A percentile compares a stretch with the other conserved stretches of the same genome.
Conservation (phyloP, 2,113 vertebrate genomes). For the Hippotragus niger region DNA sequence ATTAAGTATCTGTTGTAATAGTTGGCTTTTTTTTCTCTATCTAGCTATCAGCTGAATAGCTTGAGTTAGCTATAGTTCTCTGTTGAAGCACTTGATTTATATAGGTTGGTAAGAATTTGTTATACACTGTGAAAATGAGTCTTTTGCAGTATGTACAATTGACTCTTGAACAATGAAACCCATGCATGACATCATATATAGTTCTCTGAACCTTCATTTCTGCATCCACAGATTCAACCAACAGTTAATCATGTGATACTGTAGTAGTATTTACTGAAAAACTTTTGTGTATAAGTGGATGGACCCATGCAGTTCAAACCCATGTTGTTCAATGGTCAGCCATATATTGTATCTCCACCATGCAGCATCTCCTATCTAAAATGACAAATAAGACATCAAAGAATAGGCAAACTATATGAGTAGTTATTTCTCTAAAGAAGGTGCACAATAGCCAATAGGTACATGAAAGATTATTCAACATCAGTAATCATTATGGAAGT, state of each 20-base stretch:
- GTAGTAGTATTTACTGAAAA: background rate
- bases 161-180: background rate
- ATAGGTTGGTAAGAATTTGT: background rate
- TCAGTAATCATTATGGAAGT: background rate
- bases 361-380: background rate
- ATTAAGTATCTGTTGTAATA: background rate
- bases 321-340: background rate
- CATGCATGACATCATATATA: background rate
- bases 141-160: background rate
- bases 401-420: background rate
- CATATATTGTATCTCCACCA: background rate
- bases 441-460: background rate
- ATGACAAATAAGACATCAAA: background rate
- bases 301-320: background rate
- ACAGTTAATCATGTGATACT: background rate
- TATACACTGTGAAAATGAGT: background rate
- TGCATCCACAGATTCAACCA: background rate
- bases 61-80: background rate
- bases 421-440: background rate
- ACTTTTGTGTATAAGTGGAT: background rate
- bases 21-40: background rate
- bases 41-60: background rate
- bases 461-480: background rate
- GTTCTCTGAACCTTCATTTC: background rate
- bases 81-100: background rate